Evolutionary conservation across 1,140 invertebrate species (phyloP), one percentile per base, ranked within the genome.

Genomic region (Galleria mellonella): DNA sequence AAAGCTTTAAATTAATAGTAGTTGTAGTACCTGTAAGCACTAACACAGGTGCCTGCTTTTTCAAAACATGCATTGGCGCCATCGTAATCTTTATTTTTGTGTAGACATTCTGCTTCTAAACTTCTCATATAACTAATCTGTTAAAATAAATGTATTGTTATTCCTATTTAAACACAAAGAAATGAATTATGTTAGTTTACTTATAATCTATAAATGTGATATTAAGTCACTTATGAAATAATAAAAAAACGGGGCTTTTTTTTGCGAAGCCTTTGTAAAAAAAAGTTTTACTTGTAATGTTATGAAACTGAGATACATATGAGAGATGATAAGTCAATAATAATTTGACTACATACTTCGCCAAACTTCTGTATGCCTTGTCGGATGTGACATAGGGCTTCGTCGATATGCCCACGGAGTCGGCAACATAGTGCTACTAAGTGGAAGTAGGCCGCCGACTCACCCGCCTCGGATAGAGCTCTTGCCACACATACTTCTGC

Each of bases 401-500:
- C 59, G 4, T 65, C 50, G 10, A 56, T 33, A 12, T 72, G 42
- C 3, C 67, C 70, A 7, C 45, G 64, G n/a, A 84, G 44, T 0
- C 81, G 67, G 10, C 61, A 76, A 43, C 73, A 71, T 3, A 84
- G 42, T 0, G 72, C 67, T 1, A 81, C 49, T 28, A 81, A 41
- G 39, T 82, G 77, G 47, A 55, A 74, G 28, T 79, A 76, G 0
- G 59, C 49, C 0, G 77, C 51, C 0, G 63, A 59, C 35, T 70
- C 70, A 1, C 64, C 73, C 1, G 35, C 32, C 11, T 68, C 63
- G 0, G 47, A 30, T 3, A 79, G 41, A 0, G 66, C 61, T 9
- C 55, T 61, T 7, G 73, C 66, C 5, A 76, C 15, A 32, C 77
- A 82, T 11, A 74, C 51, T 49, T 83, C 79, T 47, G 79, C 79